Evolutionary conservation across 2,888 invertebrate genomes (phyloP).

Genomic region (Orthosia gothica): DNA sequence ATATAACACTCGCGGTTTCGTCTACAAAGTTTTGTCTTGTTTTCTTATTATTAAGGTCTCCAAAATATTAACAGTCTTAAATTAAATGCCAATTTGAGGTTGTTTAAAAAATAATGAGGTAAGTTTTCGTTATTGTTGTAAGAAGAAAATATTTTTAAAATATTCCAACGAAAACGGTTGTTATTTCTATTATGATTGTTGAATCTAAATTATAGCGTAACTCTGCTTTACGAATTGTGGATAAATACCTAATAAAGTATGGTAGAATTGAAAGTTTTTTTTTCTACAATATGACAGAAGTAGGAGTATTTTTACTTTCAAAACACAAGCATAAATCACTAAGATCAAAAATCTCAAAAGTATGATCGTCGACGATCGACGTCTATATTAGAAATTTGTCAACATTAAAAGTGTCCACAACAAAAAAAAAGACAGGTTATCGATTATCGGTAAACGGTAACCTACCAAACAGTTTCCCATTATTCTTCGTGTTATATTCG

Average conservation of each 20-base stretch:
- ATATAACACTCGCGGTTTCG: not conserved
- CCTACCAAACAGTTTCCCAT: slow-evolving; percentile 46
- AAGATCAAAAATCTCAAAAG: not conserved
- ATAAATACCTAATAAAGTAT: not conserved
- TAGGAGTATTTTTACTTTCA: too few species aligned
- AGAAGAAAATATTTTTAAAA: not conserved
- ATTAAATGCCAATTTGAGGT: slow-evolving; percentile 9
- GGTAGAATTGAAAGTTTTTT: too few species aligned
- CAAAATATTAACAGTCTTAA: not conserved
- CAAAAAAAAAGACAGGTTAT: slow-evolving; percentile 31
- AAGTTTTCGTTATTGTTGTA: slow-evolving; percentile 3
- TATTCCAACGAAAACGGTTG: not conserved
- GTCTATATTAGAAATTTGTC: not conserved
- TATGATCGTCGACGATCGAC: not conserved
- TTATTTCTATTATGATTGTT: not conserved
- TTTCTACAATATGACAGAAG: not conserved
- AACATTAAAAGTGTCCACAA: slow-evolving; percentile 16
- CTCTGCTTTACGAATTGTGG: not conserved
- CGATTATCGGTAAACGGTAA: slow-evolving; percentile 49
- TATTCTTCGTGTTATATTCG: slow-evolving; percentile 62
- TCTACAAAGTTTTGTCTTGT: slow-evolving; percentile 14
- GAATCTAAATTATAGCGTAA: too few species aligned
- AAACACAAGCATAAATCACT: not conserved
- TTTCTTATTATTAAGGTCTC: not conserved
- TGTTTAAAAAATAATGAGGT: slow-evolving; percentile 32